Percentiles rank a stretch among this genome's conserved stretches.
Evolutionary conservation across 2,113 vertebrate species (phyloP).

Genomic region (Anolis carolinensis): DNA sequence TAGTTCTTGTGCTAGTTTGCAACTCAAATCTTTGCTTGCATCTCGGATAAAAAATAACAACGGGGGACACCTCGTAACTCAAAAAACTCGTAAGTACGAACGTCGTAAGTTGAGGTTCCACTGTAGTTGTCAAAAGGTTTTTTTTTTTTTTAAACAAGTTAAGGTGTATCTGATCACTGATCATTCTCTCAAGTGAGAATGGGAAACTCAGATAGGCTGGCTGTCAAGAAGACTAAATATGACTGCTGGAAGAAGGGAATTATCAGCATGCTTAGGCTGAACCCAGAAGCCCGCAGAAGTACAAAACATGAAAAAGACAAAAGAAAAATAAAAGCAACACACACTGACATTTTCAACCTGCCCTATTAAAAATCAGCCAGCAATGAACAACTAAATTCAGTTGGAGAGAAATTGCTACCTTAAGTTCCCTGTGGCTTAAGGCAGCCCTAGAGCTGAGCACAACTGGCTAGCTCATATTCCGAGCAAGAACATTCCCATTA

Average conservation of each 20-base stretch:
- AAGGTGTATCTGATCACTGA: not conserved
- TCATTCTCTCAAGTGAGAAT: not conserved
- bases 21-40: too few species aligned
- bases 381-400: not conserved
- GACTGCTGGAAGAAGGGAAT: not conserved
- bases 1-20: too few species aligned
- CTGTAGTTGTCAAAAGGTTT: too few species aligned
- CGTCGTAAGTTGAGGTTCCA: too few species aligned
- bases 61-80: too few species aligned
- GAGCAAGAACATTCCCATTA: not conserved
- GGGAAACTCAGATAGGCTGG: not conserved
- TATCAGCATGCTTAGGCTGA: not conserved
- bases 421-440: not conserved
- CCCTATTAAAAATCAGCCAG: not conserved
- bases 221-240: not conserved
- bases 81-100: too few species aligned
- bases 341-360: not conserved
- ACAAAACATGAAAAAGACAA: not conserved
- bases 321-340: not conserved
- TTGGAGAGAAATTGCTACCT: not conserved
- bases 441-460: not conserved
- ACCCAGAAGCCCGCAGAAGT: not conserved
- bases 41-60: too few species aligned
- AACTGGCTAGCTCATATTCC: not conserved
- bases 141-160: too few species aligned